Base-by-base conservation (phyloP, 64 coral and sea anemone genomes). In the Catalaphyllia jardinei region DNA sequence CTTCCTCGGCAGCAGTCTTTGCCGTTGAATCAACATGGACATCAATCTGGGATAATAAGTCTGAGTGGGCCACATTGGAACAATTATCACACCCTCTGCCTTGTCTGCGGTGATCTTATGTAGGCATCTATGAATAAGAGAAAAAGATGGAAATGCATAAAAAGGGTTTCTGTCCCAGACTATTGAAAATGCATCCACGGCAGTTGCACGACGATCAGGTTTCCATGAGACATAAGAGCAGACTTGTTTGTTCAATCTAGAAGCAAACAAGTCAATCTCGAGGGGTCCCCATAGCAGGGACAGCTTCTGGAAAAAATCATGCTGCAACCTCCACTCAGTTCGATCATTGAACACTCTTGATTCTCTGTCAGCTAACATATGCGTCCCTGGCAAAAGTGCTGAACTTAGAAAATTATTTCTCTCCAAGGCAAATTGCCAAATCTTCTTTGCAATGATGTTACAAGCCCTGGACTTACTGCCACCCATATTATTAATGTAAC, bases 401-500 rank as follows among this genome's bases (percentile, higher is more conserved):
- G 59, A 61, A 25, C 29, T 81, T 3, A 90, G 74, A 24, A n/a
- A 88, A 62, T 52, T 78, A 52, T 59, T 90, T 79, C 49, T 71
- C 0, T 79, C 14, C 3, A 90, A 42, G 10, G 54, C 30, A 20
- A 71, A 83, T 6, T 83, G 24, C 82, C 81, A 92, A 19, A 77
- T 92, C 62, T 69, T 22, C 38, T 31, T 72, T 31, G 60, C 73
- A 50, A 87, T 64, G 4, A 14, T 39, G 30, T 92, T 64, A 62
- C 62, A 85, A 16, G 63, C 7, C 83, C 91, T n/a, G n/a, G n/a
- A n/a, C n/a, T n/a, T n/a, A n/a, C n/a, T n/a, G n/a, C n/a, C n/a
- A n/a, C n/a, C n/a, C 62, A 87, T 92, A 22, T 92, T 86, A 35
- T 92, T 87, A 4, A 92, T 67, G 27, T 86, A 87, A 51, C 57